Conservation (phyloP, 2,888 invertebrate genomes). For the Julus scandinavius region DNA sequence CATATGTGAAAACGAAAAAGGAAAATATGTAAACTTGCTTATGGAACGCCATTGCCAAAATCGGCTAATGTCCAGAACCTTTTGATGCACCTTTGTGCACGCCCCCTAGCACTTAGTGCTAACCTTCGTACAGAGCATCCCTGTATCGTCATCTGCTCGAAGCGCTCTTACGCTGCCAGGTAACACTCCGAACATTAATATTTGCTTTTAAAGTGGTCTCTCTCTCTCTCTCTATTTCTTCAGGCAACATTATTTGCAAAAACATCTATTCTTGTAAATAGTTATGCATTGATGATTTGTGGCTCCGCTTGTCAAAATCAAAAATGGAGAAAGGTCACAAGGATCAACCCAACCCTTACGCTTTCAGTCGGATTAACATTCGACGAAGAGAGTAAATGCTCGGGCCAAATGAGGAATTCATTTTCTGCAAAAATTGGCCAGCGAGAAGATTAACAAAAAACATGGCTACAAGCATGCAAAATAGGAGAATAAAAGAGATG, state of each 20-base stretch:
- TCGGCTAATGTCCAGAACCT: constrained; percentile 23
- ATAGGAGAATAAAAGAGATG: background rate
- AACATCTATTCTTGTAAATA: constrained; percentile 34
- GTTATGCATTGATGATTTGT: constrained; percentile 38
- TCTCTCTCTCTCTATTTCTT: constrained; percentile 29
- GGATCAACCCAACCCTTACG: constrained; percentile 39
- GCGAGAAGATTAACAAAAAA: background rate
- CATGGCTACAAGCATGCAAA: background rate
- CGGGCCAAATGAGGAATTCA: constrained; percentile 40
- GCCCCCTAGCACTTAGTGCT: constrained; percentile 11
- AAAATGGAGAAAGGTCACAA: constrained; percentile 15
- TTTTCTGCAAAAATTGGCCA: constrained; percentile 40
- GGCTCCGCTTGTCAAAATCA: constrained; percentile 42
- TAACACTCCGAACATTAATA: constrained; percentile 36
- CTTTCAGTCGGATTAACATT: constrained; percentile 36
- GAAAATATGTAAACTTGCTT: too few relatives aligned
- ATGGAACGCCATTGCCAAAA: background rate
- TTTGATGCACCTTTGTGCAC: background rate
- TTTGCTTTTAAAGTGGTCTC: constrained; percentile 38
- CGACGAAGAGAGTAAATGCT: constrained; percentile 12
- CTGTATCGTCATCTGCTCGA: background rate
- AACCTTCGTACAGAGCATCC: background rate
- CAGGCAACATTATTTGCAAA: constrained; percentile 42
- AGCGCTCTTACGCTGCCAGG: constrained; percentile 15
- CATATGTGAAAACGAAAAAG: too few relatives aligned